Evolutionary conservation across 2,888 invertebrate genomes (phyloP), one percentile per base, ranked within the genome.

Genomic region (Heliconius hortense): DNA sequence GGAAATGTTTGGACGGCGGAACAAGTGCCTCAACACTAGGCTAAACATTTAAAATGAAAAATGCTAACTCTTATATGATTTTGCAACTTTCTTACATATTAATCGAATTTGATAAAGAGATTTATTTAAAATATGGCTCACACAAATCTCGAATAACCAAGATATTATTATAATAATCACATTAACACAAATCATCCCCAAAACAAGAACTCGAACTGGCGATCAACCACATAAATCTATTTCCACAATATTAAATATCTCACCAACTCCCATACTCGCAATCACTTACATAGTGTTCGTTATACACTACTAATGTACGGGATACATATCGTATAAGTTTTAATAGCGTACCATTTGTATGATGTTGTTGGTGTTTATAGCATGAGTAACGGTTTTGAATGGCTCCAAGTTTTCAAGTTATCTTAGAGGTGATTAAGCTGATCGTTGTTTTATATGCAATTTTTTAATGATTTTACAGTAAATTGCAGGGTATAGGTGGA

Each of bases 271-370:
- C 63, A 63, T 63, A 63, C 31, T 4, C 39, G 24, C 5, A 56
- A 53, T 72, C 43, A 59, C 59, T 67, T 60, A 71, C 60, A 71
- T 60, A 59, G 39, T 71, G 71, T 68, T 53, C 13, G 26, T 26
- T 26, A 59, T 74, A 70, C 60, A 70, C 62, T 68, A 35, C 69
- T 63, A 63, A 68, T 69, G 69, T 62, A 63, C 53, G 70, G 62
- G 62, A 69, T 70, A 74, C 60, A 26, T 68, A 68, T 68, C 48
- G 60, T 59, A 26, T 39, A 71, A 71, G 59, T 71, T 71, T 71
- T 71, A 60, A 71, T 60, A n/a, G 71, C 35, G n/a, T 5, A 48
- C 28, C 68, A 69, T 69, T 69, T 69, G 53, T 69, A 69, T 56
- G 53, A 53, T 69, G 68, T n/a, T 68, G 28, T 5, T 31, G n/a